Evolutionary conservation across 2,888 invertebrate species (phyloP), one percentile per base, ranked within the genome.

Genomic region (Ichneumon xanthorius): DNA sequence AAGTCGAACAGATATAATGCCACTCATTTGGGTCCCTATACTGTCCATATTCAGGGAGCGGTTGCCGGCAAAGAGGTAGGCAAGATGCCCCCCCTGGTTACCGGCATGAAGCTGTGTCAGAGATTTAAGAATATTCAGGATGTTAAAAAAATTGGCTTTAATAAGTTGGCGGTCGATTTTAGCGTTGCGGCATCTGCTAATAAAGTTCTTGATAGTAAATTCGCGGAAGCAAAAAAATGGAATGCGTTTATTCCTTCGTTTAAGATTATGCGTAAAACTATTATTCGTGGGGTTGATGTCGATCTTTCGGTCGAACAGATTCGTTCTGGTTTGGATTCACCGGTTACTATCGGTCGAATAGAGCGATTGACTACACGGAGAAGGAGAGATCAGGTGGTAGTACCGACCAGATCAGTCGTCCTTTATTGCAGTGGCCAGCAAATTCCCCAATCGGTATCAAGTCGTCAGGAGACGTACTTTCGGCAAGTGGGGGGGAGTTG

Each of bases 191-290:
- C 50, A 0, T 70, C 70, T 14, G 70, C 70, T 45, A 70, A 50
- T 7, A 70, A 30, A 70, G 50, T 70, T 33, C 50, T 70, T 0
- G 70, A 70, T 1, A 70, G 70, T 3, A 70, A 70, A 0, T 50
- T 50, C 9, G 70, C 70, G 14, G 50, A 70, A 11, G 26, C 50
- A 0, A 30, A 50, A 26, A 50, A 50, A 4, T 50, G 70, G 68
- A 68, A 40, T 0, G 48, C 68, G 11, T 48, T 68, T 22, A 68
- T 68, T 3, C 68, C 48, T 2, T 40, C 48, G 1, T 68, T 48
- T 14, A 68, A 68, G 14, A 68, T 68, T 14, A 68, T 68, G 68
- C 67, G 26, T 7, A 68, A 68, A 26, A n/a, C 68, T 4, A 68
- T 68, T 26, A 16, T 68, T 22, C 67, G 45, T 0, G 45, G 67